Evolutionary conservation across 1,140 invertebrate species (phyloP), one percentile per base, ranked within the genome.

Genomic region (Plectrocnemia conspersa): DNA sequence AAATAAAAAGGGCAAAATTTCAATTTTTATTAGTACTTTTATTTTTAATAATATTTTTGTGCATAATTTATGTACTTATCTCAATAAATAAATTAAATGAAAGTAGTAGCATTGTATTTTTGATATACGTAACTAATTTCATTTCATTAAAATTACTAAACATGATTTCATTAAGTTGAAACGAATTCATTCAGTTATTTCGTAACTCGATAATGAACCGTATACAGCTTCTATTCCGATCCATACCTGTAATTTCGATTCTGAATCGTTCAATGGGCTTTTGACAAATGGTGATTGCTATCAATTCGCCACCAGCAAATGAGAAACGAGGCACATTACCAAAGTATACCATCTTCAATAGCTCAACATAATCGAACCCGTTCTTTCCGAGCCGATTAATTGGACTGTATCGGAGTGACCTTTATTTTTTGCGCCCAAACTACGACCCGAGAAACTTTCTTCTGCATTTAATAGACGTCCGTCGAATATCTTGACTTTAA

Each of bases 201-300:
- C 35, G 27, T 38, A 38, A 38, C 35, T 6, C 35, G 35, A 38
- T 38, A 38, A 38, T 38, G 35, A 38, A 16, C 35, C 35, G 13
- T 38, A 38, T 13, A 38, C 35, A 13, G 18, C 10, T 10, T 16
- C 18, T 10, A 10, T 38, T 38, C 35, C 18, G 35, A 38, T 9
- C 18, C 35, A 4, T 13, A 16, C 35, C 15, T 16, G 35, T 7
- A 10, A 29, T 29, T 29, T 29, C 27, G 27, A 29, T 29, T n/a
- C 27, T 6, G 27, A 7, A 29, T 7, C n/a, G n/a, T n/a, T n/a
- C n/a, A n/a, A n/a, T 13, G 11, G 18, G 18, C 18, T 13, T 38
- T 38, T 38, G 35, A 38, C 18, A 38, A 38, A 38, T 38, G 35
- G 18, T 38, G 6, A 38, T 38, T 38, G 13, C 35, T 7, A 38